Percentiles rank a stretch among this genome's conserved stretches.
Conservation (phyloP, 2,113 vertebrate genomes). For the Aegithalos caudatus region DNA sequence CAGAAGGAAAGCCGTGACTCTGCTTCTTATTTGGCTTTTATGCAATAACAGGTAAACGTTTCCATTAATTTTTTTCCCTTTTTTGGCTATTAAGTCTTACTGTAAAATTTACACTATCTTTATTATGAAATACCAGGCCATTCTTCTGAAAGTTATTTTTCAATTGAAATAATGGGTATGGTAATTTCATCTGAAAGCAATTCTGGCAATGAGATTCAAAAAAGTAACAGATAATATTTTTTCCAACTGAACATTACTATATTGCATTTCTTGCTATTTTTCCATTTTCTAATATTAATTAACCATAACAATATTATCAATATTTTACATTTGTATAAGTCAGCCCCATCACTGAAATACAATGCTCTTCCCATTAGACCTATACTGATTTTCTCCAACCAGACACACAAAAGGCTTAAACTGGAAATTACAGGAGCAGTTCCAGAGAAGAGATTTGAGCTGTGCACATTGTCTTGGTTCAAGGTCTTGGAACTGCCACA, state of each 20-base stretch:
- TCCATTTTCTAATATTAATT: background rate
- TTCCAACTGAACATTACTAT: background rate
- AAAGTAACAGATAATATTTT: background rate
- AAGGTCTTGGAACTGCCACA: background rate
- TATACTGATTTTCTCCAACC: background rate
- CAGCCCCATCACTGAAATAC: background rate
- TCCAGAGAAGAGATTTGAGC: background rate
- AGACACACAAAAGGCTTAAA: background rate
- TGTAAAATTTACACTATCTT: conserved; percentile 2
- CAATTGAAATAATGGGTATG: background rate
- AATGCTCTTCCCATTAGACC: background rate
- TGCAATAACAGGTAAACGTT: background rate
- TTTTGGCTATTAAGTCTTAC: background rate
- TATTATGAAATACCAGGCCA: background rate
- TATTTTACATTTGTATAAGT: background rate
- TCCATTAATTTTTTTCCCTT: background rate
- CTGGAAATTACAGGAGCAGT: background rate
- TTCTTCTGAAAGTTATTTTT: conserved; percentile 29
- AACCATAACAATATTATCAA: background rate
- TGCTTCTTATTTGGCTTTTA: background rate
- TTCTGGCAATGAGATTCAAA: background rate
- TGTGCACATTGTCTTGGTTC: background rate
- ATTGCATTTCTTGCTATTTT: background rate
- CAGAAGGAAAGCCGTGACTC: background rate
- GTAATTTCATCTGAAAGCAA: background rate